Evolutionary conservation across 1,140 invertebrate genomes (phyloP), one percentile per base, ranked within the genome.

Genomic region (Ganaspis sp.): DNA sequence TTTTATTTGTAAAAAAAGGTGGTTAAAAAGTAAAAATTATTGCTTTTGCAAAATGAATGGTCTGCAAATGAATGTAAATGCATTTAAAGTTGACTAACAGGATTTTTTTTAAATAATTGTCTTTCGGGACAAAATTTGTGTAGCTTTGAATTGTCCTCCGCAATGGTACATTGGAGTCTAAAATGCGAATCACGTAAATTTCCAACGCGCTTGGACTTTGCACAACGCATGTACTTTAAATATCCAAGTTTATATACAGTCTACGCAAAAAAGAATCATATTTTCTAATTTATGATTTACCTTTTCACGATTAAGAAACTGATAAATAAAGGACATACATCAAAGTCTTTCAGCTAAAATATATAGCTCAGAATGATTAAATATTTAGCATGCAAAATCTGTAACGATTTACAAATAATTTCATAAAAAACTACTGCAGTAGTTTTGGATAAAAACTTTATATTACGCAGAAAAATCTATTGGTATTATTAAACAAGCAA

Each of bases 171-270:
- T 64, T 4, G 58, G 23, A 64, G 4, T 64, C 58, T 34, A 4
- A 34, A 64, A 64, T 64, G 58, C 26, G 58, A 64, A 11, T 64
- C 58, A 64, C 58, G 58, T 64, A 64, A 34, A 29, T 64, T 8
- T 34, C 23, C 58, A n/a, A 64, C 23, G 23, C 26, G 23, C 23
- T 12, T 64, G 58, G 58, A 64, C 58, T 64, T 64, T 64, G 58
- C 11, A 29, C 58, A 26, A n/a, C 4, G 58, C 6, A 34, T 34
- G 29, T 29, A 34, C 58, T 64, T 64, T 34, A 64, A 34, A 64
- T 64, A 34, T 29, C 11, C 58, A 64, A 64, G 12, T n/a, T 64
- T 64, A 64, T n/a, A n/a, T 34, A 64, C 58, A 64, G 58, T 64
- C 58, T 4, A 64, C 9, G 58, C 58, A 29, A 64, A 34, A 49